These are phyloP conservation scores for Mystacornis crossleyi DNA, from an alignment of 2,113 vertebrate species.

Conservation along the genomic window DNA sequence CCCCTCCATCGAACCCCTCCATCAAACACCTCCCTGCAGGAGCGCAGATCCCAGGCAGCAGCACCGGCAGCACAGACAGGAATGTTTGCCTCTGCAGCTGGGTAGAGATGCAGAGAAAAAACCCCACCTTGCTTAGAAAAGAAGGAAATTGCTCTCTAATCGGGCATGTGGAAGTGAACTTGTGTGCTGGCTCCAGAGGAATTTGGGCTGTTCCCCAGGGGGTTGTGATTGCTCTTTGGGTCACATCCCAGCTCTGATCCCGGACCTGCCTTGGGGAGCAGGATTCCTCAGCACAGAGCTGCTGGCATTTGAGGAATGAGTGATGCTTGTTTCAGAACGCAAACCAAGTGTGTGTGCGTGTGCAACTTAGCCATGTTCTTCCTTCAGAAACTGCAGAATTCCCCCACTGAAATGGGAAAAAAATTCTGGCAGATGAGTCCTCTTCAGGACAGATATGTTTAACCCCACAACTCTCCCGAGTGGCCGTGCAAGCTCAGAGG, in stretches of 20 bases:
- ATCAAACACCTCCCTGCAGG: not conserved
- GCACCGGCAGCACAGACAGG: not conserved
- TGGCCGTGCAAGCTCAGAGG: not conserved
- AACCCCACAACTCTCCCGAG: not conserved
- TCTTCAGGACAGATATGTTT: not conserved
- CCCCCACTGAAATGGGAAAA: not conserved
- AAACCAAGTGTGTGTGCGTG: not conserved
- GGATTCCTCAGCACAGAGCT: slow-evolving; percentile 19
- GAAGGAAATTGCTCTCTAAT: slow-evolving; percentile 8
- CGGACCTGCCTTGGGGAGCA: not conserved
- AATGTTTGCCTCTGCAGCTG: not conserved
- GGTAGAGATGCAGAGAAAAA: not conserved
- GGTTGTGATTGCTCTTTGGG: not conserved
- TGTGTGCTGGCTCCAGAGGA: slow-evolving; percentile 13
- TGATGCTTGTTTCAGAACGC: not conserved
- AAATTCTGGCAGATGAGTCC: not conserved
- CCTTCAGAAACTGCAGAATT: not conserved
- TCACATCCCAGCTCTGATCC: slow-evolving; percentile 32
- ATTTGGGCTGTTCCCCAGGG: not conserved
- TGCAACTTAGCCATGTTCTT: not conserved
- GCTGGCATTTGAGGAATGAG: slow-evolving; percentile 48
- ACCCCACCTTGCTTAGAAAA: not conserved
- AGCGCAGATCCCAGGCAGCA: not conserved
- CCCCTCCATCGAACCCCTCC: no score
- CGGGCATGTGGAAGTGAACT: slow-evolving; percentile 37